Evolutionary conservation across 2,888 invertebrate genomes (phyloP).

Genomic region (Tipula unca): DNA sequence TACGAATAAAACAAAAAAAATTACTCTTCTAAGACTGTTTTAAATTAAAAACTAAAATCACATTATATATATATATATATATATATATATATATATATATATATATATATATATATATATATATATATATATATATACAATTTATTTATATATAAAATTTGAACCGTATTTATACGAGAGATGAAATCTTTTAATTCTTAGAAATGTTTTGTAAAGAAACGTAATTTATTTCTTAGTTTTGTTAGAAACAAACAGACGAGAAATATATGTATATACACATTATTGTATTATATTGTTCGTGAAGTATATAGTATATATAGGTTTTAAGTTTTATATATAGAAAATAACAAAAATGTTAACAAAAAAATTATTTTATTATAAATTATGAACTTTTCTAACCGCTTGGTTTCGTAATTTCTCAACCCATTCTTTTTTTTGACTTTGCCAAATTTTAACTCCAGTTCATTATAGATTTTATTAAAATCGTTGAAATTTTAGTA

Average conservation of each 20-base stretch:
- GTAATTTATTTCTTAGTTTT: not conserved
- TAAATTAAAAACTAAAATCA: not conserved
- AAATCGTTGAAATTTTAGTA: too few species aligned
- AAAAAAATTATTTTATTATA: not conserved
- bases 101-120: not conserved
- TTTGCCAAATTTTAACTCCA: not conserved
- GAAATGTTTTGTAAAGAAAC: not conserved
- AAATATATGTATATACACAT: not conserved
- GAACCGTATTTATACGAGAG: not conserved
- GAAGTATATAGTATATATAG: not conserved
- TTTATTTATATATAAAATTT: not conserved
- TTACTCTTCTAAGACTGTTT: not conserved
- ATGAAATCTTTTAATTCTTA: not conserved
- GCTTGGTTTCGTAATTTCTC: not conserved
- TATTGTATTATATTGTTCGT: not conserved
- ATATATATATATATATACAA: not conserved
- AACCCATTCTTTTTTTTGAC: not conserved
- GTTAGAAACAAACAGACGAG: not conserved
- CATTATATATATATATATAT: not conserved
- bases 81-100: not conserved
- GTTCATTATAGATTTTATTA: not conserved
- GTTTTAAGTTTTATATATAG: not conserved
- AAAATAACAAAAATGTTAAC: not conserved
- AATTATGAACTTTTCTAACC: not conserved
- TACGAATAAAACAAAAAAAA: not conserved